Evolutionary conservation across 2,797 vertebrate genomes (phyloP).

Genomic region (Gallinago nigripennis): DNA sequence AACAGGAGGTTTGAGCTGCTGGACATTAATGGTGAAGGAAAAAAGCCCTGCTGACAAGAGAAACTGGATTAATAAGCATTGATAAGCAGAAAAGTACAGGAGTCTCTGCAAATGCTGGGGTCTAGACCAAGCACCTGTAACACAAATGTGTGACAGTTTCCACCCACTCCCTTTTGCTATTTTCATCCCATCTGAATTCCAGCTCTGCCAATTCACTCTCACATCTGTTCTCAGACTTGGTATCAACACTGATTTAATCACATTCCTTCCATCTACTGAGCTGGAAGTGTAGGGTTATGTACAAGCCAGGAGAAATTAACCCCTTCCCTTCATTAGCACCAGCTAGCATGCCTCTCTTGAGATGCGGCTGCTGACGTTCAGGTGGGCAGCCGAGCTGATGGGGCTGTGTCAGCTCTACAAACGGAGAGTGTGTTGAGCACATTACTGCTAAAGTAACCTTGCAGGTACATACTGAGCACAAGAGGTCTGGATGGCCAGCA

Average conservation of each 20-base stretch:
- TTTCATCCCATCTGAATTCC: conserved; percentile 48
- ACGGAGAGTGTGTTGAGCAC: accelerated
- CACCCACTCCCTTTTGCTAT: conserved; percentile 48
- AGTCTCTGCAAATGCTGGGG: background rate
- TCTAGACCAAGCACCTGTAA: conserved; percentile 58
- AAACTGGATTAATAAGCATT: background rate
- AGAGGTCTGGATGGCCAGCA: background rate
- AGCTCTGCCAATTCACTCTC: conserved; percentile 45
- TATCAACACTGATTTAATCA: conserved; percentile 34
- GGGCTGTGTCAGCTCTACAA: background rate
- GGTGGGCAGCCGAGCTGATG: background rate
- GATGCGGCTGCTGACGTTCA: background rate
- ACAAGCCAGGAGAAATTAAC: conserved; percentile 20
- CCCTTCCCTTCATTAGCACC: background rate
- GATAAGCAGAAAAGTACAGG: background rate
- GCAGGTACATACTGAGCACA: accelerated
- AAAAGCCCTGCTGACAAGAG: background rate
- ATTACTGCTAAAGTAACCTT: background rate
- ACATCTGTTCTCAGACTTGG: conserved; percentile 54
- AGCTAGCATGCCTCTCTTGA: background rate
- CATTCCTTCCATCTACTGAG: conserved; percentile 46
- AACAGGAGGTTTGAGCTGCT: background rate
- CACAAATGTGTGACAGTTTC: conserved; percentile 31
- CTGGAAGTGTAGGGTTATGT: background rate
- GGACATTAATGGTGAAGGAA: background rate